Percentiles rank a stretch among this genome's conserved stretches.
phyloP scores from a whole-genome alignment of 2,113 vertebrate genomes.

The Butorides virescens region DNA sequence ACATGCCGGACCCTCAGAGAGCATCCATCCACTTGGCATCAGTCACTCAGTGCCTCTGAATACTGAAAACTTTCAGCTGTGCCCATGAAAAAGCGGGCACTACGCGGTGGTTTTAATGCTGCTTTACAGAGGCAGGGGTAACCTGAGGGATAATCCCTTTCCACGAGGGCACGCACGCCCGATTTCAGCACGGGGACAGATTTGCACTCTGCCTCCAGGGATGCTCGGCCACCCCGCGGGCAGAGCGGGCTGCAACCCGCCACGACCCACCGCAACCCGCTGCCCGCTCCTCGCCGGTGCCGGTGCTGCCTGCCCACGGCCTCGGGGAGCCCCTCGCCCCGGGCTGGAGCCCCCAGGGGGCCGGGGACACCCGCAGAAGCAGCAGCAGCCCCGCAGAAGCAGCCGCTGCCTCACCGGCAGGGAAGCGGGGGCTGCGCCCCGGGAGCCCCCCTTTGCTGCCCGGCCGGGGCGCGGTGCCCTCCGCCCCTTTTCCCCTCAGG shows the following conservation, averaged over 20 bases:
- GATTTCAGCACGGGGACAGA: neutral
- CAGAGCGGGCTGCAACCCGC: neutral
- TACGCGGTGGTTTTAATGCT: neutral
- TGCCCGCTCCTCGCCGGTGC: neutral
- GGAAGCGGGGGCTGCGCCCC: neutral
- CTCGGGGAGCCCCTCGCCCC: rapidly evolving
- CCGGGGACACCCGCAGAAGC: rapidly evolving
- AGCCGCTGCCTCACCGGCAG: rapidly evolving
- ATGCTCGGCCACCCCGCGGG: too few species aligned
- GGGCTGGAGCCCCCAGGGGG: too few species aligned
- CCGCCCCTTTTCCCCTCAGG: neutral
- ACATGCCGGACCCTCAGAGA: neutral
- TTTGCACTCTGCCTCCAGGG: neutral
- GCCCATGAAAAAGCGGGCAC: neutral
- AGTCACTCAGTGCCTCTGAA: neutral
- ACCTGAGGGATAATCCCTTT: neutral
- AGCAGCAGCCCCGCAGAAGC: neutral
- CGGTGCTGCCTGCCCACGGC: too few species aligned
- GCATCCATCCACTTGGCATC: neutral
- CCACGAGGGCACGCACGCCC: neutral
- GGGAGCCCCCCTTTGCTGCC: neutral
- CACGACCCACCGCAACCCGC: rapidly evolving
- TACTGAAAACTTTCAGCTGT: neutral
- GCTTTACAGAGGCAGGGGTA: neutral
- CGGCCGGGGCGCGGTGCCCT: neutral